These are phyloP conservation scores for Xestia c-nigrum DNA, from an alignment of 2,888 invertebrate genomes.

Conservation along the genomic window DNA sequence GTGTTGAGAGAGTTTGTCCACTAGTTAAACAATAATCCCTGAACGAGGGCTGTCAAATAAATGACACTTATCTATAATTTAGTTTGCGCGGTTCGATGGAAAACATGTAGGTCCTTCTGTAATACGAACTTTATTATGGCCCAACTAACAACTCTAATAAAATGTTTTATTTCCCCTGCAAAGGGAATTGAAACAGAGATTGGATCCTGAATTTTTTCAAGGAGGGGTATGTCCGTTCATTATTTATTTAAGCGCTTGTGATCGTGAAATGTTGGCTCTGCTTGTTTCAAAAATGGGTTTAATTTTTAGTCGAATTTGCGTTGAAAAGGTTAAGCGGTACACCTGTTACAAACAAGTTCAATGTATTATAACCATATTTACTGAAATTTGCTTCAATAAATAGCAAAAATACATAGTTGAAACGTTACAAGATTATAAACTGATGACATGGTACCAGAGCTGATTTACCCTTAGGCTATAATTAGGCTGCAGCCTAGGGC, in stretches of 20 bases:
- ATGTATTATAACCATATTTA: not conserved
- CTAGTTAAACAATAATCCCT: slow-evolving; percentile 41
- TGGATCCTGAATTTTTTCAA: slow-evolving; percentile 35
- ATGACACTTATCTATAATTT: slow-evolving; percentile 49
- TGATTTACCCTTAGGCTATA: too few relatives aligned
- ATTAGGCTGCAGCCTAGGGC: too few relatives aligned
- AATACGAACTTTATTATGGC: slow-evolving; percentile 21
- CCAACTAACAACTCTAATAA: slow-evolving; percentile 53
- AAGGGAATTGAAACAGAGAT: slow-evolving; percentile 59
- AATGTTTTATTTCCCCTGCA: slow-evolving; percentile 50
- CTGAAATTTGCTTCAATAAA: not conserved
- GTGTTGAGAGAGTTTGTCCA: slow-evolving; percentile 34
- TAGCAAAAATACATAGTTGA: not conserved
- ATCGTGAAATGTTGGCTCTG: slow-evolving; percentile 14
- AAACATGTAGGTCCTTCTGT: slow-evolving; percentile 19
- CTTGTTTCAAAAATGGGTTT: slow-evolving; percentile 18
- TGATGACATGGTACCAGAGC: too few relatives aligned
- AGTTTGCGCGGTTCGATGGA: slow-evolving; percentile 16
- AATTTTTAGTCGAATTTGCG: not conserved
- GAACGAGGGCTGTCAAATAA: slow-evolving; percentile 47
- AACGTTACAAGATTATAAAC: too few relatives aligned
- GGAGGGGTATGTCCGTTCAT: slow-evolving; percentile 5
- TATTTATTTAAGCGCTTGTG: slow-evolving; percentile 45
- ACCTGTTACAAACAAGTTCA: not conserved
- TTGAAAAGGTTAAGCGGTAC: slow-evolving; percentile 9